Evolutionary conservation across 2,113 vertebrate genomes (phyloP).

Genomic region (Melanostigma gelatinosum): DNA sequence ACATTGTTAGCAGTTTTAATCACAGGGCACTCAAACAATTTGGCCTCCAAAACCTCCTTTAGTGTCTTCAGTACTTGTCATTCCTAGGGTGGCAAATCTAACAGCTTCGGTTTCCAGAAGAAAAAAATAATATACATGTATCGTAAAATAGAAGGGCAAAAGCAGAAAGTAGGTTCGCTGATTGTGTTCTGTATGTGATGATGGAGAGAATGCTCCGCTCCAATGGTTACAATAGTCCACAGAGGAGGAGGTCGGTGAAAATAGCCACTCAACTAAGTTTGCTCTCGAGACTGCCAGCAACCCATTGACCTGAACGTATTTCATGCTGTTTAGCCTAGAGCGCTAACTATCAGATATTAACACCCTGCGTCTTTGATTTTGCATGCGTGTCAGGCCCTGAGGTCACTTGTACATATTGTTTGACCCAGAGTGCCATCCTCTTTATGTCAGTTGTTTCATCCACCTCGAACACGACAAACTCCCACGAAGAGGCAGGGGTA

Average conservation of each 20-base stretch:
- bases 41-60: not conserved
- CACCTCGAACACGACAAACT: slow-evolving; percentile 57
- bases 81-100: not conserved
- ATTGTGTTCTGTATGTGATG: slow-evolving; percentile 66
- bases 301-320: slow-evolving; percentile 80
- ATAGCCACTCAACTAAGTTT: slow-evolving; percentile 62
- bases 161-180: slow-evolving; percentile 58
- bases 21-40: not conserved
- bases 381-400: slow-evolving; percentile 57
- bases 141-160: slow-evolving; percentile 40
- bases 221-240: slow-evolving; percentile 63
- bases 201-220: slow-evolving; percentile 73
- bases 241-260: slow-evolving; percentile 64
- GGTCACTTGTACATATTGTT: slow-evolving; percentile 50
- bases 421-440: slow-evolving; percentile 51
- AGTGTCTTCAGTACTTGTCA: not conserved
- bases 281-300: slow-evolving; percentile 69
- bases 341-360: slow-evolving; percentile 78
- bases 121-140: not conserved
- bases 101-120: slow-evolving; percentile 7
- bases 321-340: slow-evolving; percentile 73
- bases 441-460: slow-evolving; percentile 47
- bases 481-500: slow-evolving; percentile 53
- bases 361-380: slow-evolving; percentile 68
- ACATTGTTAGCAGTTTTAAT: not conserved